A percentile compares a stretch with the other conserved stretches of the same genome.
phyloP scores from a whole-genome alignment of 2,888 invertebrate genomes.

The Diaprepes abbreviatus region DNA sequence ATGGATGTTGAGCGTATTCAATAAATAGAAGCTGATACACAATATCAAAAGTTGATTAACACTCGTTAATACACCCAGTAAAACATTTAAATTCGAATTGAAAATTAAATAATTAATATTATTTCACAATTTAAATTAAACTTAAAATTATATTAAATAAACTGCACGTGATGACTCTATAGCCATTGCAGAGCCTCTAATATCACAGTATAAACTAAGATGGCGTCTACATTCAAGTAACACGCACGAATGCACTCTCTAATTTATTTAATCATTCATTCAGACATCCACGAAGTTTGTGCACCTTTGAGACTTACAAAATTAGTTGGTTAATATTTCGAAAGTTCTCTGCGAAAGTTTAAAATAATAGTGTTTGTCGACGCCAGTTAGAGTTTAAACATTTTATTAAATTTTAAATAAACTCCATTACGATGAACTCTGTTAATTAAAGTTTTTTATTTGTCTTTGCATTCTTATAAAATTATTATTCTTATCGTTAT shows the following conservation, averaged over 20 bases:
- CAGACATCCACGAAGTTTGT: slow-evolving; percentile 12
- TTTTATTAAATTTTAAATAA: no score
- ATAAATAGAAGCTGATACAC: no score
- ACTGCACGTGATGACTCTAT: background rate
- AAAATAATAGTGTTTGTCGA: slow-evolving; percentile 11
- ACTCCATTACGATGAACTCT: no score
- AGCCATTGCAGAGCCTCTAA: background rate
- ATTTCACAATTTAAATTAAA: no score
- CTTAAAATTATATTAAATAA: background rate
- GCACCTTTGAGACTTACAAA: slow-evolving; percentile 8
- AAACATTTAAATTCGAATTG: background rate
- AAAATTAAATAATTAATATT: no score
- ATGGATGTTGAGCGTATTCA: no score
- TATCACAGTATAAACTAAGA: background rate
- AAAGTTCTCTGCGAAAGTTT: background rate
- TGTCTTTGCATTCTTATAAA: no score
- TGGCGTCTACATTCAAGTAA: slow-evolving; percentile 11
- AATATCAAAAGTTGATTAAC: background rate
- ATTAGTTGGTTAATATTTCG: slow-evolving; percentile 6
- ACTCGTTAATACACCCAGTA: background rate
- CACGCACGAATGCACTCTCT: slow-evolving; percentile 10
- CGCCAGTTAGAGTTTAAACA: no score
- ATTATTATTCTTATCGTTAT: no score
- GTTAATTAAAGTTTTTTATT: no score
- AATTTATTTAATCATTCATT: slow-evolving; percentile 15